A percentile compares a stretch with the other conserved stretches of the same genome.
phyloP scores from a whole-genome alignment of 2,113 vertebrate species.

The Campylomormyrus numenius region DNA sequence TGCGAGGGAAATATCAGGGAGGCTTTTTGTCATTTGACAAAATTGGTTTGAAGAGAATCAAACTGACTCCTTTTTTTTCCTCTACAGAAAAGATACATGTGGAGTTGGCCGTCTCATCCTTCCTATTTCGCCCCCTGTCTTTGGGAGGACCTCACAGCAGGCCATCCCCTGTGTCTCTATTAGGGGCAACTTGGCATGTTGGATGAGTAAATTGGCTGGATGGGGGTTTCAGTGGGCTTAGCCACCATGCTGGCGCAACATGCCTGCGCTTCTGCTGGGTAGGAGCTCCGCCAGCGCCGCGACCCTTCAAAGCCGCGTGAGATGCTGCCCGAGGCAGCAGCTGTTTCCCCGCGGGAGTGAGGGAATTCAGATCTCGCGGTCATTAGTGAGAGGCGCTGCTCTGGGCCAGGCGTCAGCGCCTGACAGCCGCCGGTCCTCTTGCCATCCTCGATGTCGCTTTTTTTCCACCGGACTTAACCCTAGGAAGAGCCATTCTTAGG shows the following conservation, averaged over 20 bases:
- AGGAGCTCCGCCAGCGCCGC: conserved; percentile 43
- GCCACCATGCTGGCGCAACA: conserved; percentile 61
- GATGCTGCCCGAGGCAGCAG: conserved; percentile 53
- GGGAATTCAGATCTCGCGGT: conserved; percentile 53
- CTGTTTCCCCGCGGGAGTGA: conserved; percentile 54
- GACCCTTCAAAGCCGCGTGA: conserved; percentile 50
- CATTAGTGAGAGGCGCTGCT: conserved; percentile 59
- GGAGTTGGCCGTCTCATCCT: background rate
- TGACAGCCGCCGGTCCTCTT: conserved; percentile 53
- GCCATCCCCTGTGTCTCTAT: conserved; percentile 58
- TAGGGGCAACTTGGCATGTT: conserved; percentile 53
- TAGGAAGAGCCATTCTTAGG: background rate
- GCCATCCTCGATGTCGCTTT: conserved; percentile 30
- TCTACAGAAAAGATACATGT: background rate
- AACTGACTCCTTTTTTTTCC: conserved; percentile 20
- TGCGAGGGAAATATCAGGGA: conserved; percentile 42
- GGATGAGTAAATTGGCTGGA: conserved; percentile 61
- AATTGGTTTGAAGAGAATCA: conserved; percentile 49
- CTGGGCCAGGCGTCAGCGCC: conserved; percentile 40
- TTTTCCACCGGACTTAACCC: conserved; percentile 2
- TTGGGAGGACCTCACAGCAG: conserved; percentile 42
- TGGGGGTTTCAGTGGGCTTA: conserved; percentile 59
- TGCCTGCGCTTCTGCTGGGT: conserved; percentile 41
- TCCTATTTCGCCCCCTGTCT: conserved; percentile 30
- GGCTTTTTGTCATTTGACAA: conserved; percentile 53